Evolutionary conservation across 92 coral and sea anemone genomes (phyloP).

Genomic region (Desmophyllum pertusum): DNA sequence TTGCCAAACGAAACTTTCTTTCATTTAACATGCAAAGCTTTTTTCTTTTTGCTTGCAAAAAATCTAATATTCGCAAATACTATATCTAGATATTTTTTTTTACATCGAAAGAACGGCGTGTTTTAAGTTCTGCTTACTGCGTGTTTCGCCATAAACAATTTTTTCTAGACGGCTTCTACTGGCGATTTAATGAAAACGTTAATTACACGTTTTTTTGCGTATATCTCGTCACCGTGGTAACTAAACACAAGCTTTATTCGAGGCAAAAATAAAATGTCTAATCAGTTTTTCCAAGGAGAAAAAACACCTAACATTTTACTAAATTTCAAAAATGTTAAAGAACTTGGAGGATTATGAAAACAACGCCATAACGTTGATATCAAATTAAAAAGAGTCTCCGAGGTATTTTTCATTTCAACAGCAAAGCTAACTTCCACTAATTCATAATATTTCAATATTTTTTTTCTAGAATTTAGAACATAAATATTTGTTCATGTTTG

Average conservation of each 20-base stretch:
- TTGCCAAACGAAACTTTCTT: background rate
- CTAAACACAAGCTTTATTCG: background rate
- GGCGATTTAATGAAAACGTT: constrained; percentile 15
- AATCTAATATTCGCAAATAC: background rate
- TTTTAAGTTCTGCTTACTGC: background rate
- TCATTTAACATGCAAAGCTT: background rate
- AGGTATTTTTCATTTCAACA: background rate
- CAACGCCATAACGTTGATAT: background rate
- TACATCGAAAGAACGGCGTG: background rate
- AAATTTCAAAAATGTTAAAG: background rate
- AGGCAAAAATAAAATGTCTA: background rate
- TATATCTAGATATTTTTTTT: background rate
- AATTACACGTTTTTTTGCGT: background rate
- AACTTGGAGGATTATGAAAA: background rate
- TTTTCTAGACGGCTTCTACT: background rate
- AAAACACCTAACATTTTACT: background rate
- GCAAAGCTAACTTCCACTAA: background rate
- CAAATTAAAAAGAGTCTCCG: background rate
- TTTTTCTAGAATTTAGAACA: background rate
- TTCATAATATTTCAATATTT: background rate
- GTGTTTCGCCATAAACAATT: background rate
- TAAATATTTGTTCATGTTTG: background rate
- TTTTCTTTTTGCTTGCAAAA: background rate
- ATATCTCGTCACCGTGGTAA: constrained; percentile 13
- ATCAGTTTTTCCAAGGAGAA: background rate